These are phyloP conservation scores for Hydropsyche tenuis DNA, from an alignment of 1,140 invertebrate species.

Conservation along the genomic window DNA sequence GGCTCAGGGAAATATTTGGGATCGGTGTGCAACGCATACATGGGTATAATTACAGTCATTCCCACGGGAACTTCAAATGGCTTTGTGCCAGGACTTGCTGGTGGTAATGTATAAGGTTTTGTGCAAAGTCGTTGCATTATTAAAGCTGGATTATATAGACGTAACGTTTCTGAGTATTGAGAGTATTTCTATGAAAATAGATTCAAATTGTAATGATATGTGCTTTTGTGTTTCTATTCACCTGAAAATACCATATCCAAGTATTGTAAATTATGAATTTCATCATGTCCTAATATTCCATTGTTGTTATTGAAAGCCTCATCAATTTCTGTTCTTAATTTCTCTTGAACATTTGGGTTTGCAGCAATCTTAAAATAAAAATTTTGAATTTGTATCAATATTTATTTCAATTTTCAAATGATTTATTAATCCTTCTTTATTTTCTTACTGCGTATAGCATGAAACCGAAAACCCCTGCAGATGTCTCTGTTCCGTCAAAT, in stretches of 20 bases:
- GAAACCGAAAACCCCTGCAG: slow-evolving; percentile 35
- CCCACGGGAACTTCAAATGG: slow-evolving; percentile 43
- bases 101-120: slow-evolving; percentile 25
- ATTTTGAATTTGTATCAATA: not conserved
- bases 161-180: slow-evolving; percentile 29
- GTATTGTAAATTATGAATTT: slow-evolving; percentile 53
- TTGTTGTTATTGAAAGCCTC: slow-evolving; percentile 49
- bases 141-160: slow-evolving; percentile 31
- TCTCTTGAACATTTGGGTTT: slow-evolving; percentile 59
- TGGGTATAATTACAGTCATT: slow-evolving; percentile 51
- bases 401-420: no score
- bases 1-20: slow-evolving; percentile 64
- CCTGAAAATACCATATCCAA: slow-evolving; percentile 55
- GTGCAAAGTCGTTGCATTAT: slow-evolving; percentile 38
- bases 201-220: not conserved
- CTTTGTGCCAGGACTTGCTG: not conserved
- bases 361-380: slow-evolving; percentile 53
- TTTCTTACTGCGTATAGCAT: slow-evolving; percentile 38
- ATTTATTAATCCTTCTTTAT: not conserved
- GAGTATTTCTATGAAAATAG: not conserved
- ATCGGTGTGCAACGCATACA: slow-evolving; percentile 53
- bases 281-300: slow-evolving; percentile 54
- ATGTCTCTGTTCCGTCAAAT: slow-evolving; percentile 45
- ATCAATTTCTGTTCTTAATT: slow-evolving; percentile 60
- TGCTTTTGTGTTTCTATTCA: slow-evolving; percentile 6